Evolutionary conservation across 2,888 invertebrate species (phyloP).

Genomic region (Bibio marci): DNA sequence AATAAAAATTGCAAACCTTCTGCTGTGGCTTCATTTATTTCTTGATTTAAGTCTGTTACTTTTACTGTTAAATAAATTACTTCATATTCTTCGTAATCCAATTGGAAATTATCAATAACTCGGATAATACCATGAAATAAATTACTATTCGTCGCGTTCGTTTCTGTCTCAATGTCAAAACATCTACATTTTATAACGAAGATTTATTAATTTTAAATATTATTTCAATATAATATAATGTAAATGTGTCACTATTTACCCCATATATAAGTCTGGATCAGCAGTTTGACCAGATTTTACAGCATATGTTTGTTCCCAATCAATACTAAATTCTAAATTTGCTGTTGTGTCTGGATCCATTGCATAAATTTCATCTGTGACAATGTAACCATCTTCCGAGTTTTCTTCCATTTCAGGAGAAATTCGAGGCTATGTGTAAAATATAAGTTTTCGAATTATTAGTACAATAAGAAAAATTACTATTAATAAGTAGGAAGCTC

Average conservation of each 20-base stretch:
- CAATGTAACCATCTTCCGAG: conserved; percentile 24
- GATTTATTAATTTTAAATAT: no score
- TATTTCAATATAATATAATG: no score
- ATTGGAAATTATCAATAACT: conserved; percentile 12
- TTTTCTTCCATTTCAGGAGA: conserved; percentile 39
- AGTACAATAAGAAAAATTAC: no score
- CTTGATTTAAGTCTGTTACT: conserved; percentile 34
- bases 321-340: conserved; percentile 35
- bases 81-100: conserved; percentile 43
- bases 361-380: conserved; percentile 32
- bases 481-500: no score
- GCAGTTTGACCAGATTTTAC: conserved; percentile 34
- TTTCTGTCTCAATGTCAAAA: conserved; percentile 15
- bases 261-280: conserved; percentile 1
- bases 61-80: conserved; percentile 35
- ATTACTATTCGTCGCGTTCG: conserved; percentile 11
- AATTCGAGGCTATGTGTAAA: conserved; percentile 29
- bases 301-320: conserved; percentile 39
- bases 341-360: conserved; percentile 43
- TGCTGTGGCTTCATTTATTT: conserved; percentile 30
- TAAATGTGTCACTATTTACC: conserved; percentile 5
- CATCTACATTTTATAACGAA: conserved; percentile 18
- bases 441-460: conserved; percentile 6
- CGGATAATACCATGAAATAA: conserved; percentile 13
- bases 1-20: conserved; percentile 30